Evolutionary conservation across 2,888 invertebrate genomes (phyloP), one percentile per base, ranked within the genome.

Genomic region (Anorthoa munda): DNA sequence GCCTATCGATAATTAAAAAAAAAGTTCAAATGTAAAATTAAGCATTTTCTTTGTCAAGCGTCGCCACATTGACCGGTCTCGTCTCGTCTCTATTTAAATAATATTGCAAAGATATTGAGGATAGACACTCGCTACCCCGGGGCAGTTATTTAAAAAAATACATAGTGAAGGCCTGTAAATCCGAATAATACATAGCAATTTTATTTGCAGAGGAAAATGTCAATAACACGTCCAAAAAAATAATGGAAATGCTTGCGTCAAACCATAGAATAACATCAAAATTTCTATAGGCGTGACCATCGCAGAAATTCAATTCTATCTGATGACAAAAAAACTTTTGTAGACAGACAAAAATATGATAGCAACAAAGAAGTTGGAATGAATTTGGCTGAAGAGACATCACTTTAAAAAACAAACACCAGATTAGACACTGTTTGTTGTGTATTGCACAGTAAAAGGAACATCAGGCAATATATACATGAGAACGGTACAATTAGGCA

Each of bases 131-230:
- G 31, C 31, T 31, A 31, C 7, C 31, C 39, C 9, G 39, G 39
- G 9, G 39, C 39, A 39, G 39, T 39, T 9, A 39, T 39, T 39
- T 39, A 39, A 9, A 39, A 39, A 39, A 9, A 39, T 39, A 39
- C 39, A 39, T 39, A 39, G 18, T 15, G 15, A 26, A 15, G 13
- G 48, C 2, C 4, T 5, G 50, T 9, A 13, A 50, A 26, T 50
- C 9, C 31, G 31, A 31, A 17, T n/a, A n/a, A 15, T 31, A 15
- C n/a, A 9, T 7, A 23, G 46, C 5, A 5, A 1, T 46, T 9
- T 48, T 55, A 46, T 48, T 71, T 56, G 15, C 31, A 13, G 21
- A 70, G 31, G 55, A 9, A 21, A 65, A 21, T 70, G 31, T 18
- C 18, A 31, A 31, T 69, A 55, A 46, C 21, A 21, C 15, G 21